Conservation (phyloP, 2,797 vertebrate genomes). For the Artibeus lituratus region DNA sequence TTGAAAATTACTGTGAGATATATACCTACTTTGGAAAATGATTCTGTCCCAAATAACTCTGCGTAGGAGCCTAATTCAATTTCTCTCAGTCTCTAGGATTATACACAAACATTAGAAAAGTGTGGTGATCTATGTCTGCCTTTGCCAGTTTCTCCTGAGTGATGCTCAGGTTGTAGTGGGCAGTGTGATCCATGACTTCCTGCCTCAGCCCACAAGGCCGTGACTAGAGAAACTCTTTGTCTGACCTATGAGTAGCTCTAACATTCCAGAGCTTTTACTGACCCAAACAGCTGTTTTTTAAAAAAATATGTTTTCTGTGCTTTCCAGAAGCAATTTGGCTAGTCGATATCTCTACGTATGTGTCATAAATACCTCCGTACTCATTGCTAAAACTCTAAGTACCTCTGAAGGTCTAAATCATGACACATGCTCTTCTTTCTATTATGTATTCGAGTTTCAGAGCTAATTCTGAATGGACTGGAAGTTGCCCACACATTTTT, state of each 20-base stretch:
- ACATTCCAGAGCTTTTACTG: not conserved
- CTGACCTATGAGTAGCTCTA: not conserved
- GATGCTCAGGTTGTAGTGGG: not conserved
- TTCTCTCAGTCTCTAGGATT: not conserved
- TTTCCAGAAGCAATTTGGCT: not conserved
- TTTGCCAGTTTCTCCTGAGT: not conserved
- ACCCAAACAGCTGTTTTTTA: not conserved
- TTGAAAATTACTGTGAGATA: not conserved
- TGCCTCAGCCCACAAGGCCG: not conserved
- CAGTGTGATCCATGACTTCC: not conserved
- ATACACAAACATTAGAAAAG: not conserved
- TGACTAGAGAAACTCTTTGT: not conserved
- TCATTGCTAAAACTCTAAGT: not conserved
- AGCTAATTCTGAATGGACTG: constrained; percentile 66
- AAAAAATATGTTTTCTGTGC: not conserved
- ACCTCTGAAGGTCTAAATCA: not conserved
- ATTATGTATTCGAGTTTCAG: constrained; percentile 37
- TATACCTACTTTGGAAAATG: not conserved
- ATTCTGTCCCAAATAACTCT: not conserved
- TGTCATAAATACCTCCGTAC: not conserved
- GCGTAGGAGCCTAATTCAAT: not conserved
- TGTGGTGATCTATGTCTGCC: not conserved
- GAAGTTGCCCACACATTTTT: constrained; percentile 65
- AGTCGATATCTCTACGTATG: not conserved
- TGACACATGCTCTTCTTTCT: constrained; percentile 40